Evolutionary conservation across 2,113 vertebrate species (phyloP), one percentile per base, ranked within the genome.

Genomic region (Petroica traversi): DNA sequence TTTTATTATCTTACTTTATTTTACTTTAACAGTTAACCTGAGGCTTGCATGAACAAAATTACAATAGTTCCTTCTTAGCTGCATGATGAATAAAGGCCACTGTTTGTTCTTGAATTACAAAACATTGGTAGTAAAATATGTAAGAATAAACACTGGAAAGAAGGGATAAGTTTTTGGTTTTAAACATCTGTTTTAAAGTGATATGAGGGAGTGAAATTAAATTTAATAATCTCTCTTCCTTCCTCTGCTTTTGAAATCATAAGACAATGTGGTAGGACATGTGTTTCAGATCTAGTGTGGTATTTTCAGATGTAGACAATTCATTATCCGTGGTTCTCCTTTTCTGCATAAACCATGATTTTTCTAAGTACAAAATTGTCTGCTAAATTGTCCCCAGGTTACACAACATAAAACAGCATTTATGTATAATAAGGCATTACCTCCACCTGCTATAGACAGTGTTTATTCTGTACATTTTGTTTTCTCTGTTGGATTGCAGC

Each of bases 161-260:
- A 92, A 81, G 20, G 80, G 80, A 66, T 73, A 93, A 19, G n/a
- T 54, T 95, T 97, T 94, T 78, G 19, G 64, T 78, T 96, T 97
- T 88, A 93, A 95, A 97, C 96, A 97, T 97, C 96, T 97, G 96
- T 92, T 97, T 97, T 97, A 78, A 95, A 97, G 86, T 81, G 88
- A 94, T 93, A 92, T 41, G 76, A 97, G 89, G 54, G 85, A 96
- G 46, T 69, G 33, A 95, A 93, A 97, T 93, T 93, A 94, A 97
- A 97, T 97, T 94, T 84, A 97, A 97, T 97, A 97, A 97, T 84
- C 90, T 82, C 68, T 80, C 95, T 96, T 97, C 96, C 96, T 97
- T 97, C 96, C 96, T 96, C 52, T 94, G 91, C 81, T 94, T 96
- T 97, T 96, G 86, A 97, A 96, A 85, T 83, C 59, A 54, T 58